Evolutionary conservation across 2,797 vertebrate species (phyloP), one percentile per base, ranked within the genome.

Genomic region (Fistularia commersonii): DNA sequence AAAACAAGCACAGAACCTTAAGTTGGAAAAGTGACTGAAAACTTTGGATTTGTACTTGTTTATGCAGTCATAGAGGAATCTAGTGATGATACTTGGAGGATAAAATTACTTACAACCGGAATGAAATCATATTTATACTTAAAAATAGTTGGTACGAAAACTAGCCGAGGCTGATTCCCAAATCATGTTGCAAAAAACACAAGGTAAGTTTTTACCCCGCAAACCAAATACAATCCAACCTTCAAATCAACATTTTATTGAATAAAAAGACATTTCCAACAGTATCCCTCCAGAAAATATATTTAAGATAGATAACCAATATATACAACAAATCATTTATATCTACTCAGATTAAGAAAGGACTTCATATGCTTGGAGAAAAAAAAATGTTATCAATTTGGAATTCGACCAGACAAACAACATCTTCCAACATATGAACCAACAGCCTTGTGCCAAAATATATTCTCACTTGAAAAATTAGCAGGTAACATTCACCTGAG

Each of bases 231-330:
- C 3, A 5, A 39, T 15, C 31, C n/a, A 38, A 38, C 11, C 45
- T 63, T 52, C 6, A n/a, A n/a, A 32, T 49, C 34, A 43, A 45
- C 5, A 57, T 32, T 82, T 80, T 79, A 82, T 74, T 79, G 0
- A 64, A 45, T 49, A 49, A 1, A n/a, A n/a, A n/a, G n/a, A 1
- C 1, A 45, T 56, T 66, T 58, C 33, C 36, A 51, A 51, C 34
- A 56, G 50, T 64, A 41, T 2, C 72, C 72, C 42, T 56, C 13
- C 48, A 55, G 33, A 45, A 57, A 66, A 61, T 23, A 48, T 7
- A 33, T 51, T 66, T 60, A 66, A 77, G 77, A 69, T 67, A 67
- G 32, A 35, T 58, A 39, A 54, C 55, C 57, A 40, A 46, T 77
- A 11, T 75, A 79, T 59, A 73, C 56, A 79, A 48, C 9, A 58